These are phyloP conservation scores for Andrena hattorfiana DNA, from an alignment of 2,888 invertebrate genomes.

Conservation along the genomic window DNA sequence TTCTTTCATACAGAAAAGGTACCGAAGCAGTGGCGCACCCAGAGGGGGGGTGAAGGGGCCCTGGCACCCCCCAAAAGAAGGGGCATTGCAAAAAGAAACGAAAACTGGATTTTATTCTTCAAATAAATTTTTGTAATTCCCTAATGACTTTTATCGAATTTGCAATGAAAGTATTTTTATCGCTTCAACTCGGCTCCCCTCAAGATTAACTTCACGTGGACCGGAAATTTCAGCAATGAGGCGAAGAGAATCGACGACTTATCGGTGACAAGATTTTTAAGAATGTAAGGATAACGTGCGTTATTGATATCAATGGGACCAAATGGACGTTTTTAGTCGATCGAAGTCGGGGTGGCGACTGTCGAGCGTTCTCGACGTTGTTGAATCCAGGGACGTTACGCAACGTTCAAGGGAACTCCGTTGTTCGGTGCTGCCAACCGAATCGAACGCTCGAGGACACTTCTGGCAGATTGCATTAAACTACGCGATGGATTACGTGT, in stretches of 20 bases:
- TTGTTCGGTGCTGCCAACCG: not conserved
- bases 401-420: not conserved
- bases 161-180: no score
- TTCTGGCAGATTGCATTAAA: constrained; percentile 3
- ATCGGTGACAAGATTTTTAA: not conserved
- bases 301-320: no score
- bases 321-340: no score
- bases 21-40: not conserved
- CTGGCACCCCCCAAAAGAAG: not conserved
- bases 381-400: not conserved
- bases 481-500: constrained; percentile 10
- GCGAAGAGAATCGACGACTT: constrained; percentile 14
- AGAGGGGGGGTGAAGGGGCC: no score
- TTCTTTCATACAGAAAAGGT: not conserved
- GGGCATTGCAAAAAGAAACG: not conserved
- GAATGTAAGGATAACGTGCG: no score
- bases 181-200: no score
- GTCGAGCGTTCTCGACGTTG: not conserved
- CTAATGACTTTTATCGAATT: no score
- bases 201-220: not conserved
- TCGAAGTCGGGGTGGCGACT: no score
- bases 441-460: constrained; percentile 2
- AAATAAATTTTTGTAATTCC: no score
- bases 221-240: constrained; percentile 29
- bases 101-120: not conserved